Conservation (phyloP, 2,113 vertebrate genomes). For the Thymallus thymallus region DNA sequence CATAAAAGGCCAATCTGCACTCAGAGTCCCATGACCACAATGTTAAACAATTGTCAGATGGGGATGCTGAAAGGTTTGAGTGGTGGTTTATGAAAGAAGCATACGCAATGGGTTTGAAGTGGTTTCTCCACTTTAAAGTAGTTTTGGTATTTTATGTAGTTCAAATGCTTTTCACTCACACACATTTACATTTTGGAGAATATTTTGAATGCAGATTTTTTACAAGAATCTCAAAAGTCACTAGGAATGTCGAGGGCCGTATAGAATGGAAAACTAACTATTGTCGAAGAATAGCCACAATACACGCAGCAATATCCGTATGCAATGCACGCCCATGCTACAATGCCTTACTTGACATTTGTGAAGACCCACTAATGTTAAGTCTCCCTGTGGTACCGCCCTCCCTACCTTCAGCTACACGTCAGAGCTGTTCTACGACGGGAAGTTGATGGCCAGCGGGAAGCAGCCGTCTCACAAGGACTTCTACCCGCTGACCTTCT, state of each 20-base stretch:
- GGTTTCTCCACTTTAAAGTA: too few species aligned
- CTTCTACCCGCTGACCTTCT: slow-evolving; percentile 98
- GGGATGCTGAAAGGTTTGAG: not conserved
- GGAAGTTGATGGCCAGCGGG: slow-evolving; percentile 97
- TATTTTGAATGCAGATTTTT: too few species aligned
- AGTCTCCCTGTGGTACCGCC: not conserved
- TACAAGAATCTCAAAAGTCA: too few species aligned
- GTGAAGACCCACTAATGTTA: not conserved
- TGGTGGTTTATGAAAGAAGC: not conserved
- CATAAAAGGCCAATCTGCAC: not conserved
- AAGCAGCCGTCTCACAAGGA: slow-evolving; percentile 98
- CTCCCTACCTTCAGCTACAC: slow-evolving; percentile 81
- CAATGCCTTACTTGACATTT: not conserved
- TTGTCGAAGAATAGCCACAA: not conserved
- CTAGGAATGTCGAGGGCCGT: too few species aligned
- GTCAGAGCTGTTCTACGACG: slow-evolving; percentile 98
- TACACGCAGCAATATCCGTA: too few species aligned
- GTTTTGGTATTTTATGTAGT: too few species aligned
- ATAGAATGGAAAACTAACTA: too few species aligned
- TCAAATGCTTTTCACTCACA: too few species aligned
- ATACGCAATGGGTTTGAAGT: not conserved
- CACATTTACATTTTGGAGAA: too few species aligned
- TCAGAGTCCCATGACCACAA: too few species aligned
- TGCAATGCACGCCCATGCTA: not conserved
- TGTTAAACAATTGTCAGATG: not conserved